Base-by-base conservation (phyloP, 1,140 invertebrate genomes). In the Elysia chlorotica region DNA sequence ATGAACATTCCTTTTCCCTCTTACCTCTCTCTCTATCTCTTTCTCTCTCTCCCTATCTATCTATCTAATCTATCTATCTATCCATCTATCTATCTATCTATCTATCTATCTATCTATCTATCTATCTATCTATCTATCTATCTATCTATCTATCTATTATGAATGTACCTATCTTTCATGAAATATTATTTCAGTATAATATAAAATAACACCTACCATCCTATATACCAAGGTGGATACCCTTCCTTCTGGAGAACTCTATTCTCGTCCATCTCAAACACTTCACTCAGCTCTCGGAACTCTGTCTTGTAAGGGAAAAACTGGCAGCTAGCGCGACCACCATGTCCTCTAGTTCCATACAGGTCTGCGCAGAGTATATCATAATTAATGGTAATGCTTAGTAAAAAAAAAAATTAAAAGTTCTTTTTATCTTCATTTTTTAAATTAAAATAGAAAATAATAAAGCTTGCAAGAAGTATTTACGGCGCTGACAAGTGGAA, bases 251-350 rank as follows among this genome's bases (percentile, higher is more conserved):
- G 83, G 14, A 90, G 84, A 0, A 93, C 91, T 71, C 95, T 89
- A 28, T 90, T 88, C 17, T 88, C 82, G 57, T 91, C 91, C 88
- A 89, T 89, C 19, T 92, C 89, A 74, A 97, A 92, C 0, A 94
- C 94, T 73, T 97, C 93, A 53, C 88, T 85, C 0, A 97, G 87
- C 65, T 88, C 92, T 28, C 87, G 87, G 79, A 97, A 94, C 65
- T 93, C 93, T 0, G 95, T 96, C 86, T 94, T 92, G 84, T 97
- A 98, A 0, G 95, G 93, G 82, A 98, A 95, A 86, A 96, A 98
- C 84, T 97, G 96, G 79, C 96, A 98, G 37, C 86, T 82, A 33
- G 68, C n/a, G 41, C 37, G n/a, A 41, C 10, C 63, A 23, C 35
- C 4, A 30, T n/a, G n/a, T n/a, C 63, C 28, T 23, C 37, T 23